Evolutionary conservation across 2,797 vertebrate genomes (phyloP).

Genomic region (Streptopelia turtur): DNA sequence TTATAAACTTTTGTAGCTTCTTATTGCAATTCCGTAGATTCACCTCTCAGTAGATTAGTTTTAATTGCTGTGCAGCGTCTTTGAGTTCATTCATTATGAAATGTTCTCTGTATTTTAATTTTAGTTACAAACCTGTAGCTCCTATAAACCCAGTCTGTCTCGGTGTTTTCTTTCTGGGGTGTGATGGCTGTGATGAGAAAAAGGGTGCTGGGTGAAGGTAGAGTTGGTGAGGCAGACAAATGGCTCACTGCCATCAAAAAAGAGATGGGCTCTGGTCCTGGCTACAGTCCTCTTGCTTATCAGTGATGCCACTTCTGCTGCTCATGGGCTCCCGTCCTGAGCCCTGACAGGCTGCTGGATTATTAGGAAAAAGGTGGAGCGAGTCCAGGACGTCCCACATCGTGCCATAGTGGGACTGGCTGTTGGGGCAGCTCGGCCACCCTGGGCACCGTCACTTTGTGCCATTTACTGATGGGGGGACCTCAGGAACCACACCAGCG

Average conservation of each 20-base stretch:
- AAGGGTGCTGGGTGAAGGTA: too few species aligned
- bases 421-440: neutral
- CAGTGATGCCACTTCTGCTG: neutral
- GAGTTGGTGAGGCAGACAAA: too few species aligned
- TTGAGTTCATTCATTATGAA: neutral
- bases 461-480: neutral
- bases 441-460: accelerated
- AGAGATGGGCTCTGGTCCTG: neutral
- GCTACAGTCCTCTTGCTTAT: neutral
- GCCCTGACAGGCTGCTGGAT: neutral
- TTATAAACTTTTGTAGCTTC: neutral
- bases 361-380: neutral
- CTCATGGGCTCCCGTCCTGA: accelerated
- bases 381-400: too few species aligned
- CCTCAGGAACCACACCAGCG: accelerated
- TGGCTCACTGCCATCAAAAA: neutral
- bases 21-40: neutral
- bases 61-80: constrained; percentile 13
- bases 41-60: neutral
- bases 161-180: neutral
- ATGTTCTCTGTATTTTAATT: constrained; percentile 3
- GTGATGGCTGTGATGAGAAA: too few species aligned
- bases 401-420: too few species aligned
- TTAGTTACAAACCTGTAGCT: neutral
- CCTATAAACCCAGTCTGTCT: neutral